phyloP scores from a whole-genome alignment of 2,888 invertebrate genomes.

The Lampropteryx suffumata region DNA sequence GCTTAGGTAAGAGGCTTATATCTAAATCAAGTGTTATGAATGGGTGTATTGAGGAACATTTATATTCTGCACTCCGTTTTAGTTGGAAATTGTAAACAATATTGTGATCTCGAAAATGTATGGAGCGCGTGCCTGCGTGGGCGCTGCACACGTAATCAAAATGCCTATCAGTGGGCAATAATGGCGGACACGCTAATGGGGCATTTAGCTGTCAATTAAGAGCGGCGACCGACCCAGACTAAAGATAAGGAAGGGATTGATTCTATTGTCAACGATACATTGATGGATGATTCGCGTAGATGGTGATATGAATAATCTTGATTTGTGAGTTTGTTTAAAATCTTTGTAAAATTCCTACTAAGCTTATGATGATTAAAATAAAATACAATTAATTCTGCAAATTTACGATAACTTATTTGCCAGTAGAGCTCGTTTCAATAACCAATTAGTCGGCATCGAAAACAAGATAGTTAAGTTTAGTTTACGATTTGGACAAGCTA shows the following conservation, averaged over 20 bases:
- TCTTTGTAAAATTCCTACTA: background rate
- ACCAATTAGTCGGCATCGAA: slow-evolving; percentile 3
- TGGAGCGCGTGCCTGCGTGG: slow-evolving; percentile 36
- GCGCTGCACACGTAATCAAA: slow-evolving; percentile 43
- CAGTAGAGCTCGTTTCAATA: background rate
- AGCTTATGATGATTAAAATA: too few species aligned
- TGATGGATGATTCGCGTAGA: slow-evolving; percentile 26
- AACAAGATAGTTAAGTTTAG: slow-evolving; percentile 16
- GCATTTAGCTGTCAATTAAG: slow-evolving; percentile 72
- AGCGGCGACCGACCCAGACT: slow-evolving; percentile 35
- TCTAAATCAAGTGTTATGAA: slow-evolving; percentile 34
- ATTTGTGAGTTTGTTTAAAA: background rate
- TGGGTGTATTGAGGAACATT: slow-evolving; percentile 34
- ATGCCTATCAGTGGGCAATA: slow-evolving; percentile 50
- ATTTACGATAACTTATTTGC: background rate
- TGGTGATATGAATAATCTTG: slow-evolving; percentile 24
- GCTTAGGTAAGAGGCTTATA: slow-evolving; percentile 26
- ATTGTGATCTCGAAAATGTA: slow-evolving; percentile 24
- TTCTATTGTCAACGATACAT: slow-evolving; percentile 39
- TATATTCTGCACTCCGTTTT: slow-evolving; percentile 37
- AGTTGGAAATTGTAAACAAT: slow-evolving; percentile 32
- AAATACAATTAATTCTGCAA: background rate
- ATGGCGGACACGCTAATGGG: slow-evolving; percentile 58
- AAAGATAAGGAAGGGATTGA: slow-evolving; percentile 35
- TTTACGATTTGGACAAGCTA: slow-evolving; percentile 20